Conservation (phyloP, 2,113 vertebrate species). For the Sisor rabdophorus region DNA sequence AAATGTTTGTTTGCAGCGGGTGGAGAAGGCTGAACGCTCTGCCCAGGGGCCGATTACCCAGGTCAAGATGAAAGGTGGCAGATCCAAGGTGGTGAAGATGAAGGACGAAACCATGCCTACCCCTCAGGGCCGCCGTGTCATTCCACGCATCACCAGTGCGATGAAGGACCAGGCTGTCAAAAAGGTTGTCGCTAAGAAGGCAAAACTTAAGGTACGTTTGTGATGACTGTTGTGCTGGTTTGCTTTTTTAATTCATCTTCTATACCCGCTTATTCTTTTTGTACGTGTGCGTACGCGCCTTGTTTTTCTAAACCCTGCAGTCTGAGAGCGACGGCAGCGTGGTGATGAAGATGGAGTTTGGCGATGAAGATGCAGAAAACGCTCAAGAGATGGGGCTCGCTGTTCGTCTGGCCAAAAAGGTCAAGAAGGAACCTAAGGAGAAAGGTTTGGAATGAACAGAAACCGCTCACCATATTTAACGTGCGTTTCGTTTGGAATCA, state of each 20-base stretch:
- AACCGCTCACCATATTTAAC: not conserved
- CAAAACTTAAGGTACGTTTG: slow-evolving; percentile 69
- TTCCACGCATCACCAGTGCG: slow-evolving; percentile 82
- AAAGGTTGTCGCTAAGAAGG: slow-evolving; percentile 68
- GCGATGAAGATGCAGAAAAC: slow-evolving; percentile 62
- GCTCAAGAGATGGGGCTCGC: slow-evolving; percentile 58
- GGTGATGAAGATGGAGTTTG: slow-evolving; percentile 73
- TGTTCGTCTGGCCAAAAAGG: slow-evolving; percentile 70
- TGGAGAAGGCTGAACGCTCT: slow-evolving; percentile 80
- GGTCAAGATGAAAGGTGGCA: slow-evolving; percentile 72
- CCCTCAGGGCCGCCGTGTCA: slow-evolving; percentile 78
- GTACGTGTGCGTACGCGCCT: not conserved
- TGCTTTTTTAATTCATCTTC: no score
- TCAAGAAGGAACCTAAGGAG: slow-evolving; percentile 68
- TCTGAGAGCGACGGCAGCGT: slow-evolving; percentile 60
- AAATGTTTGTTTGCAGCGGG: slow-evolving; percentile 52
- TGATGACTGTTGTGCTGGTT: no score
- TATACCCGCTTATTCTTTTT: no score
- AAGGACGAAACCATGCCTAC: slow-evolving; percentile 84
- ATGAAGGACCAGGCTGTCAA: slow-evolving; percentile 90
- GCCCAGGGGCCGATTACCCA: slow-evolving; percentile 54
- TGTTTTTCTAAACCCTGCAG: slow-evolving; percentile 15
- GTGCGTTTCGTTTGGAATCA: not conserved
- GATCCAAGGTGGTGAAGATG: slow-evolving; percentile 71
- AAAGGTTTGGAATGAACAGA: slow-evolving; percentile 49